phyloP scores from a whole-genome alignment of 2,113 vertebrate species.

The Myrmecobius fasciatus region DNA sequence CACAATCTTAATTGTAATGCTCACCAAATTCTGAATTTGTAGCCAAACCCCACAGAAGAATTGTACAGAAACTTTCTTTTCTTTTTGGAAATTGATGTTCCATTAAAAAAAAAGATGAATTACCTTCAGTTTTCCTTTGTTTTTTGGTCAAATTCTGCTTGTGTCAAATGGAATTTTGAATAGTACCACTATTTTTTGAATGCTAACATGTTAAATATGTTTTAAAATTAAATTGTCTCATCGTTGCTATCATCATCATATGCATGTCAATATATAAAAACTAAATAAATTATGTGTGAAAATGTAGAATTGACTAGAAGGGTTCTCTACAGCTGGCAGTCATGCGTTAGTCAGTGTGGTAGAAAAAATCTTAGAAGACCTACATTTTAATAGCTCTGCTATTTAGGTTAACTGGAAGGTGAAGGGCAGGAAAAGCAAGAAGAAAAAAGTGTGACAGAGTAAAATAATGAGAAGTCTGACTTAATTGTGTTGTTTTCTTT shows the following conservation, averaged over 20 bases:
- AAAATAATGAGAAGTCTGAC: neutral
- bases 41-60: conserved; percentile 25
- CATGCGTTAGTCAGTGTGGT: neutral
- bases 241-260: conserved; percentile 6
- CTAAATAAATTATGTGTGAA: conserved; percentile 31
- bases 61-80: conserved; percentile 22
- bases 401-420: neutral
- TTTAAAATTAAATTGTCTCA: conserved; percentile 60
- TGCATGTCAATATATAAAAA: conserved; percentile 53
- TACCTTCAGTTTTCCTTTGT: conserved; percentile 31
- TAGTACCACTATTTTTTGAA: conserved; percentile 68
- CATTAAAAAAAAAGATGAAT: neutral
- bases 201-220: conserved; percentile 64
- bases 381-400: neutral
- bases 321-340: conserved; percentile 4
- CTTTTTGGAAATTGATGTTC: conserved; percentile 58
- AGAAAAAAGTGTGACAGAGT: neutral
- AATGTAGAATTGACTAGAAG: conserved; percentile 20
- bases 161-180: conserved; percentile 55
- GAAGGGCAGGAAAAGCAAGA: neutral
- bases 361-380: neutral
- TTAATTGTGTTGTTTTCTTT: neutral
- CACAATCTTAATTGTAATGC: conserved; percentile 69
- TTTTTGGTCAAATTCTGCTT: conserved; percentile 65
- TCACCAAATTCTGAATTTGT: conserved; percentile 52